Evolutionary conservation across 92 coral and sea anemone genomes (phyloP).

Genomic region (Paragorgia papillata): DNA sequence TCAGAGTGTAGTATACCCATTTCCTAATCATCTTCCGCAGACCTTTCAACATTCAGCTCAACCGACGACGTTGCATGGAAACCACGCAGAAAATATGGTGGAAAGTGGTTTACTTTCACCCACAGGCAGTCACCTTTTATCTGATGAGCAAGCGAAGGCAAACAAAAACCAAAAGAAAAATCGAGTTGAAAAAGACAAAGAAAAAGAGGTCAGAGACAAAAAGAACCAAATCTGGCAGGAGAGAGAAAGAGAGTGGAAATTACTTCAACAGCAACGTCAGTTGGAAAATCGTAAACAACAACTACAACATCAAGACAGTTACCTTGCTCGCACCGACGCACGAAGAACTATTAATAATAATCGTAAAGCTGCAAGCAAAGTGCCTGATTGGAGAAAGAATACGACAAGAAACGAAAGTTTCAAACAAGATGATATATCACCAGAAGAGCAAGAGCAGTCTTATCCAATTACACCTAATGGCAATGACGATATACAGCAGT

Average conservation of each 20-base stretch:
- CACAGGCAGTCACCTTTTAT: slow-evolving; percentile 32
- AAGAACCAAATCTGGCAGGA: slow-evolving; percentile 86
- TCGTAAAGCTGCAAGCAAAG: slow-evolving; percentile 79
- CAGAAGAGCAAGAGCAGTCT: slow-evolving; percentile 37
- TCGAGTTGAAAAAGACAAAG: slow-evolving; percentile 84
- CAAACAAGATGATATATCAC: slow-evolving; percentile 14
- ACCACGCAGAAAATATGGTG: slow-evolving; percentile 44
- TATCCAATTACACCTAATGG: not conserved
- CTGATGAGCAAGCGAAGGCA: slow-evolving; percentile 1
- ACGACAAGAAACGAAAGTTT: slow-evolving; percentile 32
- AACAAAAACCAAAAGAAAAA: slow-evolving; percentile 10
- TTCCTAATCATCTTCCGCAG: slow-evolving; percentile 5
- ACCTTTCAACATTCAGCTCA: slow-evolving; percentile 22
- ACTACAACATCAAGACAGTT: slow-evolving; percentile 81
- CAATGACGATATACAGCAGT: slow-evolving; percentile 34
- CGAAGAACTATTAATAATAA: slow-evolving; percentile 12
- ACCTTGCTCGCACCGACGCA: slow-evolving; percentile 3
- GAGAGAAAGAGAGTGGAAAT: slow-evolving; percentile 95
- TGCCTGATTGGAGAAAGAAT: slow-evolving; percentile 70
- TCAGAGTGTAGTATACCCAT: not conserved
- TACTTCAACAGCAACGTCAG: slow-evolving; percentile 92
- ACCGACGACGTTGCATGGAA: slow-evolving; percentile 1
- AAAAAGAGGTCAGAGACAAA: slow-evolving; percentile 81
- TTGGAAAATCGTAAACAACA: slow-evolving; percentile 92
- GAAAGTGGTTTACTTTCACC: slow-evolving; percentile 31